Base-by-base conservation (phyloP, 2,113 vertebrate genomes). In the Fregetta grallaria region DNA sequence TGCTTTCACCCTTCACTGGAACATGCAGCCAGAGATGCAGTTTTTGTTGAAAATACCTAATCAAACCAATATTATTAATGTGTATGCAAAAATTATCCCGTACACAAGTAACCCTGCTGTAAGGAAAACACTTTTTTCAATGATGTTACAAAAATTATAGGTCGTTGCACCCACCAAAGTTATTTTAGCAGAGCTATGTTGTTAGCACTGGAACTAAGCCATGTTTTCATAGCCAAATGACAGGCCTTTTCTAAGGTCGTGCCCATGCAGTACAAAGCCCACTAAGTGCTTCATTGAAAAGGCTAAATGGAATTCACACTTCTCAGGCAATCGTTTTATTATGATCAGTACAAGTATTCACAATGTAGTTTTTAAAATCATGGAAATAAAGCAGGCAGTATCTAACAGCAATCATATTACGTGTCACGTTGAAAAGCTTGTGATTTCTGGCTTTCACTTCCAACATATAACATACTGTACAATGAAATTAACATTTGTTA, bases 151-250 rank as follows among this genome's bases (percentile, higher is more conserved):
- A 72, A 92, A 96, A 94, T 90, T 95, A 92, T 34, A 91, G 87
- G 62, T 85, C 52, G 0, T 75, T 91, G 66, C 86, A 73, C 66
- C 83, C 86, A 79, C 92, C 32, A 32, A 92, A 94, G 92, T 95
- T 96, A 89, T 95, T 97, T 95, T 86, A 97, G 50, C 87, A 94
- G 92, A 92, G 58, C 10, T 26, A 11, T 89, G 77, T 58, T 95
- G 86, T 95, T 97, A 95, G 47, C 84, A 63, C 80, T 97, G 92
- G 97, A 95, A 73, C 81, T 94, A 91, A 95, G 94, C 97, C 96
- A 96, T 92, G 80, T 96, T 97, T 97, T 97, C 91, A 44, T 79
- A 96, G 96, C 79, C 89, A 97, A 96, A 96, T 88, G 89, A 95
- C 94, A 96, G 92, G 73, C 50, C 91, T 95, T 94, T 91, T 82